Base-by-base conservation (phyloP, 2,888 invertebrate species). In the Apomyelois bistriatella region DNA sequence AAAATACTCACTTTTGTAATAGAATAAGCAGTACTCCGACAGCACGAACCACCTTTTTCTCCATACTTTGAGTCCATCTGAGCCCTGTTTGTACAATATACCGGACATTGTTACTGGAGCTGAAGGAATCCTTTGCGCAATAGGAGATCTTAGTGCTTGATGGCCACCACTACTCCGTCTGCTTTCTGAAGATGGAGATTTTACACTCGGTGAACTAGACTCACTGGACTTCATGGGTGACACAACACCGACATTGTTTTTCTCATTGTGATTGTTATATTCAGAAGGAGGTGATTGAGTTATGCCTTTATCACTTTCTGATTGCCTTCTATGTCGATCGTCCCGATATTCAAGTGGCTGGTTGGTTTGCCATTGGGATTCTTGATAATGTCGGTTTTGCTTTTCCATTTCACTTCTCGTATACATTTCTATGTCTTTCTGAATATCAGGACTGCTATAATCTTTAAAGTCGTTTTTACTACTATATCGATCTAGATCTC, bases 21-120 rank as follows among this genome's bases (percentile, higher is more conserved):
- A 97, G 87, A 97, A 98, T 58, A 98, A 92, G 75, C 97, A 97
- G 82, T 96, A 98, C 79, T 98, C 97, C 30, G 97, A 96, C 53
- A 98, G 91, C 38, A 98, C 98, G 87, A 97, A 98, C 98, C 98
- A 98, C 56, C 98, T 93, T 76, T 96, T 97, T 76, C 97, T 95
- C 98, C 98, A 98, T 40, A 97, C 93, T 92, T 97, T 98, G 2
- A 98, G 90, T 6, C 97, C 97, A 72, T 97, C 97, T 35, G 97
- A 97, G 51, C 98, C 98, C 88, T 98, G 97, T 76, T 98, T 97
- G 81, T 97, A 95, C 48, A 98, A 89, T 94, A 98, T 97, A 15
- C 98, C 98, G 64, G 96, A 94, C 70, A 96, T 92, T 0, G 96
- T 94, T 7, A 98, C 97, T 6, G 96, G 95, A 0, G 97, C 95